These are phyloP conservation scores for Elysia crispata DNA, from an alignment of 2,888 invertebrate species.

Conservation along the genomic window DNA sequence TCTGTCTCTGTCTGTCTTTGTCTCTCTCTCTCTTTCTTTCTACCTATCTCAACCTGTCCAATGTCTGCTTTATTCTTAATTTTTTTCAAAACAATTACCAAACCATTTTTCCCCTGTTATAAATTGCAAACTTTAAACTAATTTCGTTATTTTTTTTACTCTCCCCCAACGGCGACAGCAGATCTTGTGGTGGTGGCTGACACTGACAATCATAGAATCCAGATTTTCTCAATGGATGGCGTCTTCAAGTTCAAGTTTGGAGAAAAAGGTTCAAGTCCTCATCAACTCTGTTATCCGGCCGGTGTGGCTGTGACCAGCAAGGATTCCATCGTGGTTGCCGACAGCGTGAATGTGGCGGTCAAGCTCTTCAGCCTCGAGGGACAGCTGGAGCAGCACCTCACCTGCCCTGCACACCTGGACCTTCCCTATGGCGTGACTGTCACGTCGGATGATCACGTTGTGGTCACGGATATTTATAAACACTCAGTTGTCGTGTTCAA, in stretches of 20 bases:
- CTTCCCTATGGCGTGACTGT: constrained; percentile 72
- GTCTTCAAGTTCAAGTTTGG: constrained; percentile 70
- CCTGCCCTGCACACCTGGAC: constrained; percentile 63
- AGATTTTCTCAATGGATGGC: constrained; percentile 71
- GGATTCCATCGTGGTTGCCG: constrained; percentile 70
- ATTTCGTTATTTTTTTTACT: too few species aligned
- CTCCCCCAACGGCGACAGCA: constrained; percentile 56
- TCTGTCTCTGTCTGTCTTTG: too few species aligned
- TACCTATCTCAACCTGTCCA: too few species aligned
- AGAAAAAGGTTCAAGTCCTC: constrained; percentile 62
- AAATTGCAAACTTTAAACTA: not conserved
- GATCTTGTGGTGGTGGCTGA: constrained; percentile 70
- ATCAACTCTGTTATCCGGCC: constrained; percentile 71
- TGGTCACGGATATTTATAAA: constrained; percentile 72
- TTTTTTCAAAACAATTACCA: not conserved
- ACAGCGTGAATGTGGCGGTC: constrained; percentile 72
- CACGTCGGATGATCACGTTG: constrained; percentile 62
- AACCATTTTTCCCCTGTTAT: not conserved
- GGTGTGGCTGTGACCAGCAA: constrained; percentile 70
- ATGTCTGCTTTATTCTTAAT: not conserved
- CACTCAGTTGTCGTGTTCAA: constrained; percentile 69
- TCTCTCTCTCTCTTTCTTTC: too few species aligned
- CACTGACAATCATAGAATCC: constrained; percentile 73
- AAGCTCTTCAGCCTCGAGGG: constrained; percentile 70
- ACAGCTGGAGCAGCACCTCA: constrained; percentile 60